Conservation (phyloP, 2,797 vertebrate species). For the Manis javanica region DNA sequence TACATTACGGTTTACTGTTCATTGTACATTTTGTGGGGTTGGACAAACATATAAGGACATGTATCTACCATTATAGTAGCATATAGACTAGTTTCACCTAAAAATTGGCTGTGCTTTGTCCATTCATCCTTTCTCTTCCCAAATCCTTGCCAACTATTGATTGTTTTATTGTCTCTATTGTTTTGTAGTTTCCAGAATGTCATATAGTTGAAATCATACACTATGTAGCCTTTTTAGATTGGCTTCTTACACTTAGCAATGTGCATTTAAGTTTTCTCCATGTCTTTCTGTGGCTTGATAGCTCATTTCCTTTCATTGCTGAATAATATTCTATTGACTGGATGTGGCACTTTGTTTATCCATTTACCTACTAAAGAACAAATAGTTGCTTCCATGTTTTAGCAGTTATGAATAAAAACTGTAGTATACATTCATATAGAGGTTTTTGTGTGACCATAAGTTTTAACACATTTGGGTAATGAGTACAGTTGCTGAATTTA, state of each 20-base stretch:
- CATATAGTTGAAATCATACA: background rate
- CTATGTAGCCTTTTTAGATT: background rate
- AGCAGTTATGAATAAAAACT: background rate
- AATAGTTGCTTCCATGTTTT: background rate
- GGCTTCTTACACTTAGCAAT: background rate
- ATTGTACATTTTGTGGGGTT: background rate
- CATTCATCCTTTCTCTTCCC: background rate
- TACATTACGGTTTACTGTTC: background rate
- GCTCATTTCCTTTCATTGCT: constrained; percentile 4
- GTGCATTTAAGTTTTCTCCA: background rate
- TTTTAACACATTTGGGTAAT: background rate
- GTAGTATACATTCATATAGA: background rate
- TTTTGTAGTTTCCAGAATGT: background rate
- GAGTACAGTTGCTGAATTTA: background rate
- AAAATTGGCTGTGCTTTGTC: background rate
- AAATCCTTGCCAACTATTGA: background rate
- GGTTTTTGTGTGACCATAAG: background rate
- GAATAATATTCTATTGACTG: background rate
- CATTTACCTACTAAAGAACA: background rate
- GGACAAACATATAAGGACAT: background rate
- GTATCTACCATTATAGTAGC: background rate
- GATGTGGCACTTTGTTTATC: background rate
- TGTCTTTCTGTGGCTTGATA: background rate
- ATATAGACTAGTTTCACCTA: background rate
- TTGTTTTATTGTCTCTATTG: background rate